phyloP scores from a whole-genome alignment of 2,113 vertebrate genomes.

The Desmodus rotundus region DNA sequence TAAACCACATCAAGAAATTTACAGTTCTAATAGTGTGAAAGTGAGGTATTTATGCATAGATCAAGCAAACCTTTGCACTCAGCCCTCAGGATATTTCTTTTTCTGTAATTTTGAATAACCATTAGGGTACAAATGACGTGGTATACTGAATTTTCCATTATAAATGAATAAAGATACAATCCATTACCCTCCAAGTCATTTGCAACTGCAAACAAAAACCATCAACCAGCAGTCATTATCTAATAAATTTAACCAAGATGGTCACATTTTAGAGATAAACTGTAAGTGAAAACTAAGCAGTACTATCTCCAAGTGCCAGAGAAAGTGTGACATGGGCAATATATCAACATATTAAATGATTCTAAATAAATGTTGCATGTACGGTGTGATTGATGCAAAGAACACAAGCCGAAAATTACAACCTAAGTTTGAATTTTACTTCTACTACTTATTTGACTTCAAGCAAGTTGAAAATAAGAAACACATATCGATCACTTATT shows the following conservation, averaged over 20 bases:
- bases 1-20: not conserved
- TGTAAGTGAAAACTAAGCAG: not conserved
- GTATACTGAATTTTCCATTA: not conserved
- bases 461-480: not conserved
- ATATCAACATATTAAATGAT: not conserved
- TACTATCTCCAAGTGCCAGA: not conserved
- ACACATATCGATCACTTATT: not conserved
- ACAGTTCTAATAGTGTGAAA: not conserved
- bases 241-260: not conserved
- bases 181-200: not conserved
- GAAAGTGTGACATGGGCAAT: not conserved
- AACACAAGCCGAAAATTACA: not conserved
- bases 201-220: not conserved
- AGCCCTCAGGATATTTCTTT: not conserved
- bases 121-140: conserved; percentile 7
- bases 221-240: not conserved
- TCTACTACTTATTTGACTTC: not conserved
- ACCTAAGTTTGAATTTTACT: not conserved
- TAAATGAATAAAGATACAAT: not conserved
- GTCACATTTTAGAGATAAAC: not conserved
- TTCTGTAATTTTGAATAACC: not conserved
- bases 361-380: not conserved
- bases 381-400: not conserved
- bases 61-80: not conserved
- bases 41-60: not conserved